phyloP scores from a whole-genome alignment of 2,113 vertebrate species.

The Leptodactylus fuscus region DNA sequence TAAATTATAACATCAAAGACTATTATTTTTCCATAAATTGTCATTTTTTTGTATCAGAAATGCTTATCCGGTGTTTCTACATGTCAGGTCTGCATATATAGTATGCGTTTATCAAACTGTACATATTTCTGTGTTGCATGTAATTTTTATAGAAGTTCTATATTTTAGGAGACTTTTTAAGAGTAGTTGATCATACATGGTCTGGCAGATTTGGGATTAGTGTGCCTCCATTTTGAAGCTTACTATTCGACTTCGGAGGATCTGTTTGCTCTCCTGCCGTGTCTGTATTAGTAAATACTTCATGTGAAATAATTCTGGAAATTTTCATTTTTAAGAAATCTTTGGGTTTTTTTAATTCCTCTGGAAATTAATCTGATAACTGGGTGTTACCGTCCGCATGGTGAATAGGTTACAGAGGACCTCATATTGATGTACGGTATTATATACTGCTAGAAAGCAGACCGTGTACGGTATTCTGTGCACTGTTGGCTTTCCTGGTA shows the following conservation, averaged over 20 bases:
- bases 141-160: conserved; percentile 30
- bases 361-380: too few relatives aligned
- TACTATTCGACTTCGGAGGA: too few relatives aligned
- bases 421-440: too few relatives aligned
- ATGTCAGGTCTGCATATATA: background rate
- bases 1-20: conserved; percentile 47
- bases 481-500: too few relatives aligned
- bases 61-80: conserved; percentile 27
- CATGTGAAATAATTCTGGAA: too few relatives aligned
- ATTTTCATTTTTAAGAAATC: too few relatives aligned
- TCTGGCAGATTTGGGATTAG: background rate
- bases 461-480: too few relatives aligned
- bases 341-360: too few relatives aligned
- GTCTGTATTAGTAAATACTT: too few relatives aligned
- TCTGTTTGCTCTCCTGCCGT: too few relatives aligned
- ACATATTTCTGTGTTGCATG: conserved; percentile 54
- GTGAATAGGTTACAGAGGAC: too few relatives aligned
- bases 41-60: conserved; percentile 51
- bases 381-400: background rate
- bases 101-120: background rate
- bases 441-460: too few relatives aligned
- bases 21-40: conserved; percentile 52
- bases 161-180: conserved; percentile 3
- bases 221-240: background rate
- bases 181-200: background rate